Percentiles rank a stretch among this genome's conserved stretches.
phyloP scores from a whole-genome alignment of 2,113 vertebrate genomes.

The Melanostigma gelatinosum region DNA sequence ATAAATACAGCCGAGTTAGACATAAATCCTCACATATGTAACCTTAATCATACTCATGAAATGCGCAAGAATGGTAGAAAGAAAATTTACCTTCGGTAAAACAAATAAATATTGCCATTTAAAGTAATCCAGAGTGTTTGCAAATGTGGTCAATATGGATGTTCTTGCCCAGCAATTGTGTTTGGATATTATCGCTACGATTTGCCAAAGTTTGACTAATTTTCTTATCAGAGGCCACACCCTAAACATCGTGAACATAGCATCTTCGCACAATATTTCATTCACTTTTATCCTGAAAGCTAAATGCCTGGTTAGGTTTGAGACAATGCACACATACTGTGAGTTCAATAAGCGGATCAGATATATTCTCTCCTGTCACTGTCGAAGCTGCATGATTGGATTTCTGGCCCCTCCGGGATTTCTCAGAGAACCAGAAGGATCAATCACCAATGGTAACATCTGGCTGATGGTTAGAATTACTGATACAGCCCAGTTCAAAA shows the following conservation, averaged over 20 bases:
- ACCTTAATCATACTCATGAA: background rate
- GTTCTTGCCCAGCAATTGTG: background rate
- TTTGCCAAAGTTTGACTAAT: background rate
- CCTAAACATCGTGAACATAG: background rate
- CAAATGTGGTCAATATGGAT: background rate
- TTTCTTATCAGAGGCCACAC: constrained; percentile 32
- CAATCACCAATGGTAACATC: constrained; percentile 70
- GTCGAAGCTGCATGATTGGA: constrained; percentile 43
- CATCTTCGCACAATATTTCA: constrained; percentile 3
- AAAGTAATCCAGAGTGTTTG: background rate
- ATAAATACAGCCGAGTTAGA: too few species aligned
- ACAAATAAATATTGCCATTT: background rate
- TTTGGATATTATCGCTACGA: background rate
- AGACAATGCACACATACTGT: constrained; percentile 44
- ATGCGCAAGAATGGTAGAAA: background rate
- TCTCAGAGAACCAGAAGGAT: constrained; percentile 49
- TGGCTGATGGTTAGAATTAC: constrained; percentile 55
- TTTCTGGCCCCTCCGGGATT: constrained; percentile 48
- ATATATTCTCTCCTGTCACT: constrained; percentile 40
- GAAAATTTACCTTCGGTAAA: background rate
- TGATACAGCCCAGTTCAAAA: constrained; percentile 21
- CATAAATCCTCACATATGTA: too few species aligned
- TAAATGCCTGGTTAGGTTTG: constrained; percentile 23
- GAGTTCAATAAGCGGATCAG: constrained; percentile 31
- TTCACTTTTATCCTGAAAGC: background rate